These are phyloP conservation scores for Cinclus mexicanus DNA, from an alignment of 2,113 vertebrate species.

Conservation along the genomic window DNA sequence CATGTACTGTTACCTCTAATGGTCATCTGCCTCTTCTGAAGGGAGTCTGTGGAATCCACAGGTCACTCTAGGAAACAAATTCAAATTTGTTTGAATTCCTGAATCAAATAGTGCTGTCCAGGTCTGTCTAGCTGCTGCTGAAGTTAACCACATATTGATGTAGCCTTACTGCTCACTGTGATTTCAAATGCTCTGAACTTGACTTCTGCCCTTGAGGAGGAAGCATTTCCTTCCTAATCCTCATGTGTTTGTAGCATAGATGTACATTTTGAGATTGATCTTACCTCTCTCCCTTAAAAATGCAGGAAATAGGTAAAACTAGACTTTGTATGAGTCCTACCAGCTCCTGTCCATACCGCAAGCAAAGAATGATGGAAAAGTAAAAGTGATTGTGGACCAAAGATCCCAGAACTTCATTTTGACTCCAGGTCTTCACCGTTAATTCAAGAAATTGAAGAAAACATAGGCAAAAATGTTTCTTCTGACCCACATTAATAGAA, in stretches of 20 bases:
- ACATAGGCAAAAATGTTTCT: neutral
- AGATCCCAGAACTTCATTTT: neutral
- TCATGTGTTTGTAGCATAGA: neutral
- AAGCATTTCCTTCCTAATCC: neutral
- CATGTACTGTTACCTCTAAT: neutral
- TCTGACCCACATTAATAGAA: neutral
- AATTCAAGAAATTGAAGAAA: neutral
- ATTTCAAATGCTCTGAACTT: neutral
- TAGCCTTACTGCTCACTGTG: neutral
- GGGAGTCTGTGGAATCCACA: neutral
- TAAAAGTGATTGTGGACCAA: fast-evolving
- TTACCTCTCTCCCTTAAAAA: neutral
- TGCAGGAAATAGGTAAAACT: neutral
- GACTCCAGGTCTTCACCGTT: neutral
- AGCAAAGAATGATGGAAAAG: neutral
- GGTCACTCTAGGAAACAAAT: neutral
- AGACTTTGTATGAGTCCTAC: neutral
- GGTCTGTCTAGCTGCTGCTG: neutral
- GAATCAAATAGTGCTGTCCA: neutral
- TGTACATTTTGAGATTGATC: neutral
- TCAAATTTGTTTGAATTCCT: neutral
- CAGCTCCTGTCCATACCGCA: neutral
- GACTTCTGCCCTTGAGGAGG: neutral
- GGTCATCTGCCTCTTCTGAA: neutral
- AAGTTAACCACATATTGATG: neutral